Base-by-base conservation (phyloP, 2,888 invertebrate species). In the Sphinx pinastri region DNA sequence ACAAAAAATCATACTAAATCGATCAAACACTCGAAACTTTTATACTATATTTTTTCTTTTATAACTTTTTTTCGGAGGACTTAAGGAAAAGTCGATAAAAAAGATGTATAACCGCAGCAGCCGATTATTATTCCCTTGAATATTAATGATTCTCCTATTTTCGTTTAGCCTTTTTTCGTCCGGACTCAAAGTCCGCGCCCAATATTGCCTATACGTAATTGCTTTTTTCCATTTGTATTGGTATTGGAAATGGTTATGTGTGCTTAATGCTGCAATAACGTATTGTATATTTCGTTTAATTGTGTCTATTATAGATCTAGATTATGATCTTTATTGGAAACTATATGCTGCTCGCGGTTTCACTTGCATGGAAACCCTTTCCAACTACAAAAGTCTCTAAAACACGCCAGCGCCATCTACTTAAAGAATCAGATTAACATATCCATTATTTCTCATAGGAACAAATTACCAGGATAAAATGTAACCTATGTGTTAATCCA, bases 121-220 rank as follows among this genome's bases (percentile, higher is more conserved):
- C 63, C 71, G 72, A 72, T 76, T 73, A 77, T 76, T 75, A 75
- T 71, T 68, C 16, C 71, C 72, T 74, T 79, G 77, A 80, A 80
- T 80, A 80, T 78, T 78, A 75, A 80, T 74, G 74, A 70, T 67
- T 71, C 71, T 57, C 73, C 74, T 71, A 77, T 76, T 73, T 74
- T 73, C 71, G 71, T 72, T 54, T 54, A 54, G 52, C 63, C 63
- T 63, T 63, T 69, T 60, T 72, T 63, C 70, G 68, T 66, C 47
- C 51, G 70, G 68, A 54, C 52, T 67, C 59, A 63, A 70, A 69
- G 38, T 72, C 66, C 68, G 59, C 66, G 71, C 45, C 70, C 68
- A 60, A 70, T 73, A 76, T 70, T 71, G 70, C 59, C 54, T 70
- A 5, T 58, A 1, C 72, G 68, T 72, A 70, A 73, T 77, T 71